Conservation (phyloP, 2,888 invertebrate genomes). For the Lamellibrachia satsuma region DNA sequence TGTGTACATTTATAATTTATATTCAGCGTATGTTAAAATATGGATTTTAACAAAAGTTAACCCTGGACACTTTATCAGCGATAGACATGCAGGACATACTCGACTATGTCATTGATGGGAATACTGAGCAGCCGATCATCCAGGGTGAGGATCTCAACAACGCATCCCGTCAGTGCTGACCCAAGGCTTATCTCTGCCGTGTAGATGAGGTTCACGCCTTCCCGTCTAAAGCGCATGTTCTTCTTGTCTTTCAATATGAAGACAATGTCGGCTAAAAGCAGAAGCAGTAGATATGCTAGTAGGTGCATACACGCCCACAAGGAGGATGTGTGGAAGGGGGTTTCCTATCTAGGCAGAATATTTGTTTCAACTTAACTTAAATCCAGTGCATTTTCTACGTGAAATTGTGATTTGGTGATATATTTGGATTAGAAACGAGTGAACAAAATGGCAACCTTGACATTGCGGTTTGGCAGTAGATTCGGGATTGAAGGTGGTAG, state of each 20-base stretch:
- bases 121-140: constrained; percentile 65
- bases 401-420: too few relatives aligned
- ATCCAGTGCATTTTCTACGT: too few relatives aligned
- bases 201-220: constrained; percentile 62
- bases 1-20: too few relatives aligned
- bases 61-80: neutral
- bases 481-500: too few relatives aligned
- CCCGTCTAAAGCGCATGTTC: constrained; percentile 62
- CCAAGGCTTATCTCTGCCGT: constrained; percentile 62
- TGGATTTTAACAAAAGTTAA: too few relatives aligned
- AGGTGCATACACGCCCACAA: neutral
- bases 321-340: too few relatives aligned
- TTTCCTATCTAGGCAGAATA: too few relatives aligned
- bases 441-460: too few relatives aligned
- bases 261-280: constrained; percentile 64
- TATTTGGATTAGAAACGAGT: neutral
- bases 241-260: constrained; percentile 66
- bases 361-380: too few relatives aligned
- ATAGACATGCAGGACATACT: constrained; percentile 52
- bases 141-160: constrained; percentile 63
- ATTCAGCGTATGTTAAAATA: too few relatives aligned
- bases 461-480: too few relatives aligned
- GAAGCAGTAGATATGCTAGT: neutral
- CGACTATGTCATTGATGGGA: constrained; percentile 66
- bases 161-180: constrained; percentile 63